Evolutionary conservation across 2,113 vertebrate species (phyloP).

Genomic region (Macaca nemestrina): DNA sequence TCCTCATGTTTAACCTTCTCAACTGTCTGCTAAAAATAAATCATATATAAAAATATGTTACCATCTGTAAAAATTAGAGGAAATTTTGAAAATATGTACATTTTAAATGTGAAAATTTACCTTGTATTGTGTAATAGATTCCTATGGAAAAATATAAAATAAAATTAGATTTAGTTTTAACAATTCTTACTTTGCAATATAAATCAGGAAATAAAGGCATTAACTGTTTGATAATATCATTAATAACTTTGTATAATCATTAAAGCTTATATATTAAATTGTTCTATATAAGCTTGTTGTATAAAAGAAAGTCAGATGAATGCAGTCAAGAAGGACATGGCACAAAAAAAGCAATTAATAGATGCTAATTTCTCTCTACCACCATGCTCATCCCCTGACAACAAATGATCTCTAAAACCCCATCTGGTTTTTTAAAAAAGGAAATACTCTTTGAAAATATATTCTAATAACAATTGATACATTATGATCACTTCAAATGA

Average conservation of each 20-base stretch:
- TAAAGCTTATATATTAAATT: not conserved
- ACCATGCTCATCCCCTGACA: not conserved
- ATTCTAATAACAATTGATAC: not conserved
- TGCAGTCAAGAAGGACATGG: not conserved
- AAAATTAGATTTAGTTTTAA: not conserved
- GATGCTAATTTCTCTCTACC: not conserved
- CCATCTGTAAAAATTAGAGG: not conserved
- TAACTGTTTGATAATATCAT: not conserved
- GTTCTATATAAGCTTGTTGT: not conserved
- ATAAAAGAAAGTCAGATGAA: not conserved
- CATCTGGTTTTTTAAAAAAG: not conserved
- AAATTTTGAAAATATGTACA: not conserved
- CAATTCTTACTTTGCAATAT: not conserved
- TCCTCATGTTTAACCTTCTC: not conserved
- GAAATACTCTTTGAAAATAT: not conserved
- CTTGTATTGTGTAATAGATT: not conserved
- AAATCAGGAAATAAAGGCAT: not conserved
- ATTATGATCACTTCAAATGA: not conserved
- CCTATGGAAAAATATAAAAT: slow-evolving; percentile 56
- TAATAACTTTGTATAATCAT: not conserved
- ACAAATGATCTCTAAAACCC: not conserved
- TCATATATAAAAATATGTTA: not conserved
- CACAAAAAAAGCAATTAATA: not conserved
- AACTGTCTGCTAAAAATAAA: slow-evolving; percentile 42
- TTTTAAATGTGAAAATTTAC: slow-evolving; percentile 52